Evolutionary conservation across 2,797 vertebrate genomes (phyloP).

Genomic region (Rhadinocentrus ornatus): DNA sequence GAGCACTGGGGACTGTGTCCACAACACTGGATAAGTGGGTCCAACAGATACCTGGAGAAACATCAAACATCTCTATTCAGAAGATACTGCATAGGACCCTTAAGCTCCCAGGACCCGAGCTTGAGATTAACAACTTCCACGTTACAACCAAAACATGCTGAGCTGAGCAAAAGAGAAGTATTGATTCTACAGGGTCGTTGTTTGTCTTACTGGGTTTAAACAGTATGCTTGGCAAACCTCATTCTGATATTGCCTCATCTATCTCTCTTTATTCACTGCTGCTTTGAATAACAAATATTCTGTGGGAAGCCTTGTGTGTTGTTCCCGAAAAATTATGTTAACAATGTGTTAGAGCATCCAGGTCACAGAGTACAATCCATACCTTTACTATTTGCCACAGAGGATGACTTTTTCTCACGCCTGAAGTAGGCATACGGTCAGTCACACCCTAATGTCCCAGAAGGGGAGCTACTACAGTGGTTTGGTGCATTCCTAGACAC

Average conservation of each 20-base stretch:
- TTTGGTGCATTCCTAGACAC: constrained; percentile 74
- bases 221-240: background rate
- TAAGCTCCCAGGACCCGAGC: too few relatives aligned
- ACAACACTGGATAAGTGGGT: too few relatives aligned
- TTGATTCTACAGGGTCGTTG: background rate
- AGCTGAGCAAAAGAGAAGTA: background rate
- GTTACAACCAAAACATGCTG: background rate
- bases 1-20: too few relatives aligned
- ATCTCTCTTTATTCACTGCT: constrained; percentile 4
- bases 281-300: constrained; percentile 65
- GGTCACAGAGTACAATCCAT: constrained; percentile 12
- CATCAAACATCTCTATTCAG: too few relatives aligned
- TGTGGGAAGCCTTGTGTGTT: constrained; percentile 23
- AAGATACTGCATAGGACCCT: too few relatives aligned
- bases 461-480: constrained; percentile 65
- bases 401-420: constrained; percentile 44
- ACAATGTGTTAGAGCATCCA: background rate
- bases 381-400: constrained; percentile 42
- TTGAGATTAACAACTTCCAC: background rate
- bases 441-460: constrained; percentile 67
- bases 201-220: background rate
- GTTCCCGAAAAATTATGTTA: constrained; percentile 12
- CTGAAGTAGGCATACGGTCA: constrained; percentile 54
- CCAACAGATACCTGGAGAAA: too few relatives aligned
- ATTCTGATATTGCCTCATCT: constrained; percentile 13